Evolutionary conservation across 2,113 vertebrate genomes (phyloP).

Genomic region (Aspidoscelis tigris): DNA sequence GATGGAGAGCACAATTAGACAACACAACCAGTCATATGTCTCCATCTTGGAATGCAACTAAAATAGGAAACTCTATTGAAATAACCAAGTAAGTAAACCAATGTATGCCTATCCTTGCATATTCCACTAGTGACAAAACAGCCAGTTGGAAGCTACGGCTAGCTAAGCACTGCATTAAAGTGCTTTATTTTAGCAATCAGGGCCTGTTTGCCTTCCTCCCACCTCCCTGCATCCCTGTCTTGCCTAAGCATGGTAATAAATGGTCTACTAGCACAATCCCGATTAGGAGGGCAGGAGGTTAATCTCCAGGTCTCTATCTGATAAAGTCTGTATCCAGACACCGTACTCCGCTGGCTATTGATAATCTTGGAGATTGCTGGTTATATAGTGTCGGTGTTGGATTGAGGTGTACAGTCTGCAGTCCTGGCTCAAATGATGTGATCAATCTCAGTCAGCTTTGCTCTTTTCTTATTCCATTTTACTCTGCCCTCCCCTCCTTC

Average conservation of each 20-base stretch:
- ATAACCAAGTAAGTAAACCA: constrained; percentile 48
- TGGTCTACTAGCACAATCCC: constrained; percentile 21
- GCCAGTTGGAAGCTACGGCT: background rate
- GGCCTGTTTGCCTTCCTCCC: background rate
- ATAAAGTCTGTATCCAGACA: constrained; percentile 52
- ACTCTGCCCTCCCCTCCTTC: background rate
- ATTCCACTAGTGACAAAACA: constrained; percentile 19
- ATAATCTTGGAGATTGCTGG: constrained; percentile 22
- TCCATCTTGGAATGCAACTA: constrained; percentile 52
- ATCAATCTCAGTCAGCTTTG: constrained; percentile 54
- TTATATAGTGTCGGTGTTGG: background rate
- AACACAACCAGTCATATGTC: constrained; percentile 45
- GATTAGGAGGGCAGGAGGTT: constrained; percentile 44
- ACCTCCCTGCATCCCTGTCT: background rate
- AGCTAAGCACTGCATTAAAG: background rate
- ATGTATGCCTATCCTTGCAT: constrained; percentile 38
- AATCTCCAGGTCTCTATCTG: constrained; percentile 48
- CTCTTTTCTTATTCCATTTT: constrained; percentile 26
- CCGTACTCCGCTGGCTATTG: constrained; percentile 10
- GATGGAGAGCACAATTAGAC: constrained; percentile 62
- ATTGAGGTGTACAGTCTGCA: constrained; percentile 23
- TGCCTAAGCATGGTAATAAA: constrained; percentile 47
- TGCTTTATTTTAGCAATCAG: background rate
- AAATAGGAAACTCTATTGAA: constrained; percentile 45
- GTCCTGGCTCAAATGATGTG: constrained; percentile 18